A percentile compares a stretch with the other conserved stretches of the same genome.
Evolutionary conservation across 2,888 invertebrate species (phyloP).

Genomic region (Hirtodrosophila alboralis): DNA sequence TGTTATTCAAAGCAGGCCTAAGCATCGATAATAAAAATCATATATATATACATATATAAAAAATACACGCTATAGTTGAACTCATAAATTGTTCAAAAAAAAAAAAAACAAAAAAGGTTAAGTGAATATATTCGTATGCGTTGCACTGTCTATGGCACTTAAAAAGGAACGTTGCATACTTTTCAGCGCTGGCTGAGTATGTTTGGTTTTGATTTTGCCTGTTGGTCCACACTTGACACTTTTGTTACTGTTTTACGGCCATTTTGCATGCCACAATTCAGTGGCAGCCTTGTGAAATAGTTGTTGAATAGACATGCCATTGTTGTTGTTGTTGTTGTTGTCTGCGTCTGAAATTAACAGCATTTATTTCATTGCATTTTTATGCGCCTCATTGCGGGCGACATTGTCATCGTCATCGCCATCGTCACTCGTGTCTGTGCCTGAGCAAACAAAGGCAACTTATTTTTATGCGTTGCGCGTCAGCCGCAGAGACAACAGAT

Average conservation of each 20-base stretch:
- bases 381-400: slow-evolving; percentile 53
- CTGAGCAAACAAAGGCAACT: slow-evolving; percentile 70
- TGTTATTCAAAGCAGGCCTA: too few relatives aligned
- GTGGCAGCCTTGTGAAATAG: slow-evolving; percentile 35
- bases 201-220: slow-evolving; percentile 37
- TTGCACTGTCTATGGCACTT: background rate
- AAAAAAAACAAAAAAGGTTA: too few relatives aligned
- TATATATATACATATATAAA: too few relatives aligned
- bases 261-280: slow-evolving; percentile 29
- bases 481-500: slow-evolving; percentile 55
- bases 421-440: slow-evolving; percentile 37
- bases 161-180: slow-evolving; percentile 34
- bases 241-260: slow-evolving; percentile 36
- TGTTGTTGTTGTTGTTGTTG: slow-evolving; percentile 23
- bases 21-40: too few relatives aligned
- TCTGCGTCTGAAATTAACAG: slow-evolving; percentile 73
- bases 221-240: slow-evolving; percentile 44
- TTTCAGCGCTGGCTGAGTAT: slow-evolving; percentile 25
- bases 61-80: too few relatives aligned
- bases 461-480: slow-evolving; percentile 72
- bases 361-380: slow-evolving; percentile 76
- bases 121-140: too few relatives aligned
- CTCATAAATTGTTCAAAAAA: too few relatives aligned
- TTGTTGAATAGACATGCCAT: slow-evolving; percentile 2
- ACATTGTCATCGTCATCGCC: slow-evolving; percentile 26